Base-by-base conservation (phyloP, 2,888 invertebrate species). In the Doris montereyensis region DNA sequence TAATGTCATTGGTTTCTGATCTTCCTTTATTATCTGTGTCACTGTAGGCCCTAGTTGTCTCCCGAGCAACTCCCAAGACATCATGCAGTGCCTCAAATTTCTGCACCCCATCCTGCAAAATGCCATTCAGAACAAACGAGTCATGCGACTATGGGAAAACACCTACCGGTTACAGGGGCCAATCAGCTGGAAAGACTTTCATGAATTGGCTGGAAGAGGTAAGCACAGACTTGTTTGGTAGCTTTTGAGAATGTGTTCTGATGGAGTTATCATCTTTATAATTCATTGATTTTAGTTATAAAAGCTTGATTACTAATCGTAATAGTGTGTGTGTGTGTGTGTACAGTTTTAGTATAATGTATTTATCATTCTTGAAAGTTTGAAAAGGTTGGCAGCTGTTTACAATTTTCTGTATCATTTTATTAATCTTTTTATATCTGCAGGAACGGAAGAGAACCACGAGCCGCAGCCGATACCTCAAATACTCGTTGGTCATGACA, bases 131-230 rank as follows among this genome's bases (percentile, higher is more conserved):
- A 97, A 97, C 92, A 97, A 97, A 86, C 87, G 90, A 3, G 90
- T 91, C 26, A 90, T 90, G 28, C 94, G 96, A 85, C 94, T 97
- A 92, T 98, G 98, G 96, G 98, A 98, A 91, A 96, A 97, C 76
- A 95, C 95, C 0, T 95, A 95, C 86, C 95, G 95, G 0, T 97
- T 99, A 62, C 95, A 96, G 83, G 99, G 99, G 0, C 99, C 99
- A 35, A 94, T 99, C 17, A 99, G 99, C 0, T 99, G 99, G 99
- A 94, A 98, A 76, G 97, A 98, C 91, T 98, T 99, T 92, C 98
- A 98, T 93, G 94, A 97, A 81, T 93, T 98, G 81, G 97, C 98
- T 60, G 98, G 97, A 8, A 94, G 97, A 90, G 97, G 93, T 92
- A 81, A 71, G 79, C 30, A 24, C 1, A 74, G 26, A 24, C 26